These are phyloP conservation scores for Cavia porcellus DNA, from an alignment of 2,113 vertebrate species.

Conservation along the genomic window DNA sequence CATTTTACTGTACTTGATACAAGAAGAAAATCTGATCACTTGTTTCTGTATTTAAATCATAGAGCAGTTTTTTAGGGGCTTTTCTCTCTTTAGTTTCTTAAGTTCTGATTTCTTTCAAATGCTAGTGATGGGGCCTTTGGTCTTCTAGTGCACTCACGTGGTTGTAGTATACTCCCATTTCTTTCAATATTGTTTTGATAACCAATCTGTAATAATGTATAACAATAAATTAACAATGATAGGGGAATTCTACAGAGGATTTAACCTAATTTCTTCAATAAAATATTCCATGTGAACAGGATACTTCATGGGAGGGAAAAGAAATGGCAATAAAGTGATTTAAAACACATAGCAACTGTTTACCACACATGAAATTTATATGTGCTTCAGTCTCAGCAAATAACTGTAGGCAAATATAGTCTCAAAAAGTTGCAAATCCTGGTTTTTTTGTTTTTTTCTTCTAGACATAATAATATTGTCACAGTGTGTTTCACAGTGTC, in stretches of 20 bases:
- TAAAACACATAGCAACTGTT: neutral
- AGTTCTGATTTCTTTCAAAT: neutral
- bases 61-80: neutral
- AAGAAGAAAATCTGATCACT: neutral
- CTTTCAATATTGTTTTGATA: neutral
- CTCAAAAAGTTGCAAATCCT: neutral
- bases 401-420: neutral
- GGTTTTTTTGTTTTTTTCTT: neutral
- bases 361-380: neutral
- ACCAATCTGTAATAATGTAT: neutral
- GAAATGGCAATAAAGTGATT: neutral
- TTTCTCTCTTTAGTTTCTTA: neutral
- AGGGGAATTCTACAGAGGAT: neutral
- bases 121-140: neutral
- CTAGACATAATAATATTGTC: neutral
- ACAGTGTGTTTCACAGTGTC: slow-evolving; percentile 11
- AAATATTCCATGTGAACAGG: neutral
- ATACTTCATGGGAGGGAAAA: neutral
- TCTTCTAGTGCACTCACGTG: neutral
- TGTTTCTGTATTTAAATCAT: neutral
- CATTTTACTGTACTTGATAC: neutral
- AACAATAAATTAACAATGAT: neutral
- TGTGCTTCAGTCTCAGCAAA: neutral
- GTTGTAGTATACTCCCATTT: neutral
- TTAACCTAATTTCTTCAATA: neutral